Conservation (phyloP, 2,113 vertebrate genomes). For the Glaucidium brasilianum region DNA sequence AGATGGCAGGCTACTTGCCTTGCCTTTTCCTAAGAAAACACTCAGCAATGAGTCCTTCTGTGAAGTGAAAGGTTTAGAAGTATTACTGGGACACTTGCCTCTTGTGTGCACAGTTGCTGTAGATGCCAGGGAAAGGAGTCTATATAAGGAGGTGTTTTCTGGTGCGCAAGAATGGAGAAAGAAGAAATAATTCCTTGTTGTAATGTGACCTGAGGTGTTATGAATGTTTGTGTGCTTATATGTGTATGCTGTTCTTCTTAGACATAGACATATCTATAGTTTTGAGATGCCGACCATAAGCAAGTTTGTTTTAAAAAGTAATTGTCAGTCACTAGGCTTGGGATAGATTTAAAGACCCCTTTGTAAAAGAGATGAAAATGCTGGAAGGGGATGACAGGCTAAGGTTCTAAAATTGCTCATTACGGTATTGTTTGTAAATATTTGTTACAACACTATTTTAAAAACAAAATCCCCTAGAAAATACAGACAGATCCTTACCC, state of each 20-base stretch:
- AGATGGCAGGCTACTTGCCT: not conserved
- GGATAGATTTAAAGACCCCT: not conserved
- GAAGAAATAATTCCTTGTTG: not conserved
- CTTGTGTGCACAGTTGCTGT: not conserved
- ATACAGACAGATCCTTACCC: not conserved
- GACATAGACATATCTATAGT: not conserved
- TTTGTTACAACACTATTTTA: not conserved
- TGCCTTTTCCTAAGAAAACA: conserved; percentile 22
- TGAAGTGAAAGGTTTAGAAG: not conserved
- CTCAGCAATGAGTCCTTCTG: not conserved
- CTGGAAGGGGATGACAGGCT: not conserved
- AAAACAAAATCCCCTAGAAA: not conserved
- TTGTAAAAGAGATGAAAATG: not conserved
- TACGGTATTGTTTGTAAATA: not conserved
- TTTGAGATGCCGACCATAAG: not conserved
- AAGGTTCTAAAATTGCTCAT: not conserved
- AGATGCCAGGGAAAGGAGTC: not conserved
- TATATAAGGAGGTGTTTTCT: not conserved
- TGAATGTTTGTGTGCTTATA: not conserved
- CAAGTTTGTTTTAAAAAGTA: not conserved
- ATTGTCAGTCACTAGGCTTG: not conserved
- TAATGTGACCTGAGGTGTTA: not conserved
- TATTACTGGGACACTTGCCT: not conserved
- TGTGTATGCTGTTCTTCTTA: not conserved
- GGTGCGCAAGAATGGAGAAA: not conserved